Base-by-base conservation (phyloP, 2,888 invertebrate genomes). In the Ochropacha duplaris region DNA sequence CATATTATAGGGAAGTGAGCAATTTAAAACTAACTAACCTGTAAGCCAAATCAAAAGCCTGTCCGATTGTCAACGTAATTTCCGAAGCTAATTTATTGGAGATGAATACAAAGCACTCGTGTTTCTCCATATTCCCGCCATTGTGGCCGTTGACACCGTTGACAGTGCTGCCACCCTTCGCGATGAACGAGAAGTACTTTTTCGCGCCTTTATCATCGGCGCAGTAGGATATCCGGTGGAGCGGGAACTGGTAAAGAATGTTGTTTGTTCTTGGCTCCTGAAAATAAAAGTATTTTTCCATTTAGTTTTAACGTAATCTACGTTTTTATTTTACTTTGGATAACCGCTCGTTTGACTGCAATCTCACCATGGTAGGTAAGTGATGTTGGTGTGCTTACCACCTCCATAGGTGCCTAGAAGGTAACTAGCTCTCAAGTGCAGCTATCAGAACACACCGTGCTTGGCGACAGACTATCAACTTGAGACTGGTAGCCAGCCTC, bases 131-230 rank as follows among this genome's bases (percentile, higher is more conserved):
- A 9, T 58, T 66, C 0, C 72, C 68, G 55, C 95, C 94, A 63
- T 94, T 92, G 61, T 92, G 92, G 66, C 87, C 89, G 70, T 87
- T 87, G 9, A 83, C 76, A 0, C 79, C 81, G 71, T 86, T 84
- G 54, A 81, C 82, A 5, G 86, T 84, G 80, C 83, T 87, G 81
- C 86, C 87, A 66, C 87, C 86, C 81, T 98, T 98, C 44, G 98
- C 98, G 66, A 98, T 98, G 87, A 98, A 98, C 9, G 98, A 98
- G 91, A 99, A 99, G 92, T 99, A 98, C 74, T 98, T 97, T 87
- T 99, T 99, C 73, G 99, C 99, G 55, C 98, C 98, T 85, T 99
- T 99, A 89, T 99, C 99, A 84, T 99, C 99, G 1, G 99, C 99
- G 93, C 99, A 99, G 92, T 99, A 99, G 0, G 99, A 99, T 90